These are phyloP conservation scores for Mellivora capensis DNA, from an alignment of 2,113 vertebrate species.

Conservation along the genomic window DNA sequence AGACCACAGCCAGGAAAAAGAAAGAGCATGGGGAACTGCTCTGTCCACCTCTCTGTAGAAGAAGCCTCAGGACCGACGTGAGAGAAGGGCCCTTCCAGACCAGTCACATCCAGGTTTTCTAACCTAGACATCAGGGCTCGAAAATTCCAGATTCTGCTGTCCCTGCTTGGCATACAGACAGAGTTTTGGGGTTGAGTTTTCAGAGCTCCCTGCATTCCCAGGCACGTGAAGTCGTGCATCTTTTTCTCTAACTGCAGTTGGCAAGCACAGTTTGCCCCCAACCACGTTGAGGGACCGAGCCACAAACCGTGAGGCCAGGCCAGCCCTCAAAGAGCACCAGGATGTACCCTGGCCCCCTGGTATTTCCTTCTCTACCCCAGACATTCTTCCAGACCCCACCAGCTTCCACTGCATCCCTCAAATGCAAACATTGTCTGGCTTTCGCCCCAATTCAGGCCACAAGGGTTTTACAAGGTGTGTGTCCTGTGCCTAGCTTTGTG, in stretches of 20 bases:
- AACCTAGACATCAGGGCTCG: background rate
- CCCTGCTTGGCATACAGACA: background rate
- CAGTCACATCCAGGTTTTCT: background rate
- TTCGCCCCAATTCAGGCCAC: background rate
- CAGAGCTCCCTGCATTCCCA: background rate
- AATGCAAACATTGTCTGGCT: background rate
- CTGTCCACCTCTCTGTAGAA: background rate
- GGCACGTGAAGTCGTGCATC: background rate
- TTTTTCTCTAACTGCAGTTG: background rate
- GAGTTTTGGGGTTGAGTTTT: background rate
- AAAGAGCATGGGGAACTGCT: background rate
- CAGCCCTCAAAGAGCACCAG: background rate
- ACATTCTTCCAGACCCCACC: background rate
- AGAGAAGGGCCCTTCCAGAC: background rate
- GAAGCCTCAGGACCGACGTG: background rate
- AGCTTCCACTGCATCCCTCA: background rate
- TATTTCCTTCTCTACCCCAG: background rate
- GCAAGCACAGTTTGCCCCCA: background rate
- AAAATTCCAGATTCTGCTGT: background rate
- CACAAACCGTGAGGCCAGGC: background rate
- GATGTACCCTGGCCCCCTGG: background rate
- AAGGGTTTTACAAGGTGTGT: background rate
- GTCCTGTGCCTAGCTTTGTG: background rate
- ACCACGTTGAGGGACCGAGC: background rate
- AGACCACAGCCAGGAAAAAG: background rate